phyloP scores from a whole-genome alignment of 2,888 invertebrate genomes.

The Cylindroiulus punctatus region DNA sequence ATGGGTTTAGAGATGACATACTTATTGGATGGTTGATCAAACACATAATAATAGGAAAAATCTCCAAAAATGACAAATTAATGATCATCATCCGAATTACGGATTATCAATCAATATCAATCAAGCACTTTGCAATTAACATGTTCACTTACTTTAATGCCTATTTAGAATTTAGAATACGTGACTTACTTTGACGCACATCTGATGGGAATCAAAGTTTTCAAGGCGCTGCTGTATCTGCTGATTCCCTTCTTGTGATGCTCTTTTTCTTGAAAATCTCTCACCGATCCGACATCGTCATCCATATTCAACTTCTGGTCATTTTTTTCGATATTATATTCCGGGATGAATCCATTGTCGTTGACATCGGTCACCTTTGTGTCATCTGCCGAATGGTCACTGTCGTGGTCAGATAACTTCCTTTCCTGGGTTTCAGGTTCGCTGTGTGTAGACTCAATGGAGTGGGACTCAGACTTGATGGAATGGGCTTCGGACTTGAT shows the following conservation, averaged over 20 bases:
- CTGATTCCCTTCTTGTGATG: slow-evolving; percentile 39
- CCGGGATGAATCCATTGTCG: not conserved
- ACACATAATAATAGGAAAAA: no score
- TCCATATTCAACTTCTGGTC: not conserved
- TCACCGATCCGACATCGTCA: slow-evolving; percentile 4
- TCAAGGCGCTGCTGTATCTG: slow-evolving; percentile 40
- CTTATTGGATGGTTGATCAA: no score
- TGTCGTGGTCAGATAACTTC: not conserved
- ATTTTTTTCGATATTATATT: not conserved
- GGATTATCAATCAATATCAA: no score
- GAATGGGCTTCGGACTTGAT: not conserved
- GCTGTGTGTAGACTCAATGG: not conserved
- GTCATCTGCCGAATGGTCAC: not conserved
- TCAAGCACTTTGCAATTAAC: no score
- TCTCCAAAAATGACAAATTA: no score
- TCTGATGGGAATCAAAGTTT: slow-evolving; percentile 52
- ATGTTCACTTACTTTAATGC: no score
- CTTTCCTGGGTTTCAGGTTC: not conserved
- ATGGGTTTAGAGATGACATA: no score
- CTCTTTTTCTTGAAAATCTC: not conserved
- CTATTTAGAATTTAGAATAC: no score
- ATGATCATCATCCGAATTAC: no score
- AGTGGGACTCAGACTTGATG: not conserved
- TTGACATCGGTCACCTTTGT: not conserved
- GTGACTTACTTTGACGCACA: slow-evolving; percentile 39